Evolutionary conservation across 2,888 invertebrate species (phyloP).

Genomic region (Priocnemis perturbator): DNA sequence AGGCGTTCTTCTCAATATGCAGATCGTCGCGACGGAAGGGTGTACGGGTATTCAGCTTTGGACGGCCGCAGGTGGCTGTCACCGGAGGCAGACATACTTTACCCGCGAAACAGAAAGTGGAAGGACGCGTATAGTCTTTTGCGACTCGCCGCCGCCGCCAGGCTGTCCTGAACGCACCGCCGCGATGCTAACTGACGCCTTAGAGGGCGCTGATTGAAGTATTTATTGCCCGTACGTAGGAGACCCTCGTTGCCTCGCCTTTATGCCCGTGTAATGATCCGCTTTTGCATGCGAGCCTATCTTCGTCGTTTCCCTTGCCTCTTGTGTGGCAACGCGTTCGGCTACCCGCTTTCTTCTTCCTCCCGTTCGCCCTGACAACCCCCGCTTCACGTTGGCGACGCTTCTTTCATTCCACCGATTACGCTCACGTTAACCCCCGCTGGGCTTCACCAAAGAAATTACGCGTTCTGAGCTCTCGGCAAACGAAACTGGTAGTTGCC

Average conservation of each 20-base stretch:
- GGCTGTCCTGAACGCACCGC: conserved; percentile 62
- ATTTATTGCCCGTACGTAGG: conserved; percentile 66
- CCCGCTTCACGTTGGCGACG: neutral
- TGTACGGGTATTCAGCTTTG: conserved; percentile 31
- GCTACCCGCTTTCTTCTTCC: conserved; percentile 4
- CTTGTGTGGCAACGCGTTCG: conserved; percentile 36
- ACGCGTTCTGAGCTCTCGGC: neutral
- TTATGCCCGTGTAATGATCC: conserved; percentile 70
- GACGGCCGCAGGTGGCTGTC: conserved; percentile 73
- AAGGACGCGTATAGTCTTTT: conserved; percentile 65
- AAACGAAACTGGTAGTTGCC: too few relatives aligned
- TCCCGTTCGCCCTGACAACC: conserved; percentile 6
- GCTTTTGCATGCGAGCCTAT: conserved; percentile 66
- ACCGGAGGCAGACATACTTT: conserved; percentile 69
- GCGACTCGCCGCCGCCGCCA: conserved; percentile 66
- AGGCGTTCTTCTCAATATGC: conserved; percentile 59
- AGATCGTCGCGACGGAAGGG: conserved; percentile 52
- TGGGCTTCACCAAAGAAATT: neutral
- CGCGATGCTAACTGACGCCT: conserved; percentile 73
- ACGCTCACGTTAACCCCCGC: neutral
- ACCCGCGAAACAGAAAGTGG: conserved; percentile 59
- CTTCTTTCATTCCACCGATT: conserved; percentile 4
- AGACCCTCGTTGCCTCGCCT: conserved; percentile 44
- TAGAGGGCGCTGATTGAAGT: conserved; percentile 74
- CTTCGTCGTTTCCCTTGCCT: conserved; percentile 36